Conservation (phyloP, 37 sponge, comb jelly and placozoan genomes). For the Bolinopsis microptera region DNA sequence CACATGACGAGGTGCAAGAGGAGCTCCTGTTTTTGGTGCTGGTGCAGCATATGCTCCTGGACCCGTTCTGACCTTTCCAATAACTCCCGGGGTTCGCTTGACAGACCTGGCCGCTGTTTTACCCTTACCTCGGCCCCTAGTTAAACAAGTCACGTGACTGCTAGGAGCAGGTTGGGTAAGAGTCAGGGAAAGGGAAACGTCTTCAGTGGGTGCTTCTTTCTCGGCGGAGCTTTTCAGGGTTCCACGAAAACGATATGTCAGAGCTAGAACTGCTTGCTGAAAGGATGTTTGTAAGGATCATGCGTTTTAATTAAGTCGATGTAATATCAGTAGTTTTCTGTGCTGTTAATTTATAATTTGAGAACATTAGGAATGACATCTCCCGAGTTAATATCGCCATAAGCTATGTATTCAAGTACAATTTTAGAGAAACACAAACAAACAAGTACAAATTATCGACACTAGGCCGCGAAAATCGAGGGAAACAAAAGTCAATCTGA, state of each 20-base stretch:
- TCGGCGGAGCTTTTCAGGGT: background rate
- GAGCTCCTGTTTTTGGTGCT: background rate
- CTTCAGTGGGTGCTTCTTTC: background rate
- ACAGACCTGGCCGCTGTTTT: background rate
- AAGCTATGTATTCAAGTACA: too few relatives aligned
- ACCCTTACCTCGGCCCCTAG: background rate
- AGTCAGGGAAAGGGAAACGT: background rate
- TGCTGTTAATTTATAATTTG: too few relatives aligned
- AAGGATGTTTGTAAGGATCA: background rate
- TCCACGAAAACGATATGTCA: slow-evolving; percentile 29
- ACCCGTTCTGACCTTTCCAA: background rate
- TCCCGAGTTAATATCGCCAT: too few relatives aligned
- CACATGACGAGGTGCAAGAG: slow-evolving; percentile 7
- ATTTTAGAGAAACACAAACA: too few relatives aligned
- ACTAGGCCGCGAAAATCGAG: too few relatives aligned
- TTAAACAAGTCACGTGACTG: slow-evolving; percentile 17
- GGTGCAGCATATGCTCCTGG: background rate
- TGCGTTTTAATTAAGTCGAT: too few relatives aligned
- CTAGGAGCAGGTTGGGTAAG: background rate
- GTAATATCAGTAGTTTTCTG: too few relatives aligned
- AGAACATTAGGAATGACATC: too few relatives aligned
- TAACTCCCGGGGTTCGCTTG: background rate
- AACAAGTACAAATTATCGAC: too few relatives aligned
- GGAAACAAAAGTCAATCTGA: too few relatives aligned
- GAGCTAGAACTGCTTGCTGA: slow-evolving; percentile 51